A percentile compares a stretch with the other conserved stretches of the same genome.
Evolutionary conservation across 1,140 invertebrate species (phyloP).

Genomic region (Sarcophaga peregrina): DNA sequence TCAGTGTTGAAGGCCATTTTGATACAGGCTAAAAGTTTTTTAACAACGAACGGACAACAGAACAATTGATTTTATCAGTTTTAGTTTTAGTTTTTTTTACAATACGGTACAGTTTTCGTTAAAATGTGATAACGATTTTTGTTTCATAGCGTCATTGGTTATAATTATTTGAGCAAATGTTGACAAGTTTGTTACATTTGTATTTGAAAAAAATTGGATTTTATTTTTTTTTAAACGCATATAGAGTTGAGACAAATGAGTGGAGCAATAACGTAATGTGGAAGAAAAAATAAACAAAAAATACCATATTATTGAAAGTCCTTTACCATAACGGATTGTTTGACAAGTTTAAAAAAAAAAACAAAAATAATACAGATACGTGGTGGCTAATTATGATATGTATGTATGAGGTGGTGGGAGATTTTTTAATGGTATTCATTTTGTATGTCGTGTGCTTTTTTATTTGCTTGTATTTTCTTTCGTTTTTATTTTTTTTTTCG

Average conservation of each 20-base stretch:
- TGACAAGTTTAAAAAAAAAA: not conserved
- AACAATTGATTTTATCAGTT: not conserved
- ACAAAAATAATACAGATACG: not conserved
- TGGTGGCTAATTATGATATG: not conserved
- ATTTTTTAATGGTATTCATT: conserved; percentile 21
- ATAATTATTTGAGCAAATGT: not conserved
- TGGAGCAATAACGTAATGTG: conserved; percentile 47
- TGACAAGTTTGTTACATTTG: conserved; percentile 20
- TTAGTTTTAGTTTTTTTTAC: not conserved
- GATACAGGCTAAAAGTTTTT: conserved; percentile 57
- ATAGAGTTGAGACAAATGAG: conserved; percentile 41
- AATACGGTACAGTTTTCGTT: conserved; percentile 1
- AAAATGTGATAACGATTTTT: not conserved
- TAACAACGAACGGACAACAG: conserved; percentile 30
- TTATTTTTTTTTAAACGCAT: conserved; percentile 12
- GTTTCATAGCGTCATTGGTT: not conserved
- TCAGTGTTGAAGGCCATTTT: conserved; percentile 65
- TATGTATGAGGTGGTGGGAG: not conserved
- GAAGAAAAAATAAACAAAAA: conserved; percentile 46
- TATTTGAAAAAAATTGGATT: conserved; percentile 14
- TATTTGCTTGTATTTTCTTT: conserved; percentile 46
- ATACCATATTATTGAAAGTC: conserved; percentile 21
- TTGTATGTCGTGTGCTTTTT: not conserved
- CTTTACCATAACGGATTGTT: not conserved
- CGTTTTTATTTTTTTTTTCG: conserved; percentile 46